Base-by-base conservation (phyloP, 2,888 invertebrate genomes). In the Drosophila koepferae region DNA sequence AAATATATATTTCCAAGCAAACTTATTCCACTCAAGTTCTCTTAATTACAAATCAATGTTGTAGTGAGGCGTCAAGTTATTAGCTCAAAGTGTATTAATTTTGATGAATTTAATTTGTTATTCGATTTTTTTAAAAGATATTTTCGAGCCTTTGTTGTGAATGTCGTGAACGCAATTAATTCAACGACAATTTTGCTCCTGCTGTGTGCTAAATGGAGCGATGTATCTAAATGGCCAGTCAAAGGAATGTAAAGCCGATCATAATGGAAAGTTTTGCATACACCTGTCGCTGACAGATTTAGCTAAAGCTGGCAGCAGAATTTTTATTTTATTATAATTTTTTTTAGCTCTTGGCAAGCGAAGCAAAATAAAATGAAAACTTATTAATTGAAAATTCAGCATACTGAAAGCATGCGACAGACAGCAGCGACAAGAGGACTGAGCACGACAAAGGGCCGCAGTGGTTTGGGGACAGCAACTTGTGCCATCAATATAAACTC, bases 311-410 rank as follows among this genome's bases (percentile, higher is more conserved):
- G 62, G 28, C 59, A 48, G 40, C 62, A 10, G 1, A 20, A 49
- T 46, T 64, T 49, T 31, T 18, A 10, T 10, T 10, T 31, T 23
- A 23, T 23, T 23, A 23, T 2, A 23, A 23, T 9, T 31, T 40
- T n/a, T 28, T 28, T 28, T 28, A 28, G 3, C 28, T 28, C 28
- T 28, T 28, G 28, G 40, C 63, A 10, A 9, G 49, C 48, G 20
- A 20, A 20, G 40, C 49, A 41, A 63, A 72, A 63, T 67, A 69
- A 82, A 73, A 81, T 63, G 71, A 66, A 62, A 84, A 87, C 84
- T 82, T 86, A 82, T 82, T 86, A 86, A 84, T 84, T 86, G 87
- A 84, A 87, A 84, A 72, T 77, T 74, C 66, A 63, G 53, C 40
- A n/a, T 5, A 40, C 40, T n/a, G n/a, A 40, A n/a, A n/a, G 40